Conservation (phyloP, 1,140 invertebrate genomes). For the Hylyphantes graminicola region DNA sequence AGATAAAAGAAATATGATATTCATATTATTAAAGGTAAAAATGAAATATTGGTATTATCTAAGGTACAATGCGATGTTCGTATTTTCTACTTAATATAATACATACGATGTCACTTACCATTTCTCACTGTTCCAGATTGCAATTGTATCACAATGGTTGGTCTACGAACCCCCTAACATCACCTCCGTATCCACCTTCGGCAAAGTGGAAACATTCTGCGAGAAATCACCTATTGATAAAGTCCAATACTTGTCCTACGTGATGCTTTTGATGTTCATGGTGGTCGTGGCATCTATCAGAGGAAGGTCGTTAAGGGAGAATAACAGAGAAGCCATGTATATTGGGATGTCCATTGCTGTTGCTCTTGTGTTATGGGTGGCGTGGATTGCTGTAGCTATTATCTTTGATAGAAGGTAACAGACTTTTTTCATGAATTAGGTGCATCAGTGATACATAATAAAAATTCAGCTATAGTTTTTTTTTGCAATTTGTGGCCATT, state of each 20-base stretch:
- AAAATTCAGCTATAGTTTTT: background rate
- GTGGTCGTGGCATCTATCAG: constrained; percentile 85
- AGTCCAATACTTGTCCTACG: constrained; percentile 82
- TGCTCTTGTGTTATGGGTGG: constrained; percentile 89
- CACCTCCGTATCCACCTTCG: constrained; percentile 2
- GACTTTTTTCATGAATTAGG: constrained; percentile 62
- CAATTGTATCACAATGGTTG: constrained; percentile 73
- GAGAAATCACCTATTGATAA: constrained; percentile 70
- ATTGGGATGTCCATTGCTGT: constrained; percentile 87
- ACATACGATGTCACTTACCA: background rate
- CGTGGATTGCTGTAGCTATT: constrained; percentile 74
- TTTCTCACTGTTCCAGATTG: constrained; percentile 70
- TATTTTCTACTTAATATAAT: background rate
- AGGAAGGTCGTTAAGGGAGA: constrained; percentile 82
- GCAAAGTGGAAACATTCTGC: constrained; percentile 12
- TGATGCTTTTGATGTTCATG: constrained; percentile 83
- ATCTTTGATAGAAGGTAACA: constrained; percentile 61
- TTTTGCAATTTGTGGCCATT: background rate
- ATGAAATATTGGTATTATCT: too few species aligned
- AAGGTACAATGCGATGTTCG: too few species aligned
- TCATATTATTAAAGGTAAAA: too few species aligned
- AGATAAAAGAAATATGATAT: too few species aligned
- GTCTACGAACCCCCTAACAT: constrained; percentile 62
- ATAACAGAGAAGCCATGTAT: constrained; percentile 89
- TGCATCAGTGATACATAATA: background rate